Evolutionary conservation across 2,113 vertebrate species (phyloP), one percentile per base, ranked within the genome.

Genomic region (Phocoena phocoena): DNA sequence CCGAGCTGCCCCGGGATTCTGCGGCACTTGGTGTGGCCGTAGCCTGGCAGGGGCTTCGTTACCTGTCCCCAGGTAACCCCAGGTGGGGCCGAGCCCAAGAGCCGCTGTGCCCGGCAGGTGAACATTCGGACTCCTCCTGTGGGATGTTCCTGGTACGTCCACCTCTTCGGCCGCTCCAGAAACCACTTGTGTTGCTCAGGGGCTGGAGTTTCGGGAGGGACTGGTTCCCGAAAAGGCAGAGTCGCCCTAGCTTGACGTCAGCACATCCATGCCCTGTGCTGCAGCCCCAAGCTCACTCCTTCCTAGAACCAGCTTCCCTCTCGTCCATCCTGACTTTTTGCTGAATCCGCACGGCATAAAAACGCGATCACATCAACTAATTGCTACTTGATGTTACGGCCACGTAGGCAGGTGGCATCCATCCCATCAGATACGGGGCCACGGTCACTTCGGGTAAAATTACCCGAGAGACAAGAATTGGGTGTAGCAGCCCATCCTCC

Each of bases 261-360:
- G 12, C 28, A 21, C 7, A 1, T 58, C 55, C 55, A 21, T 1
- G 47, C 21, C 5, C 65, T 5, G 2, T 1, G 1, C 41, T 10
- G 6, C 11, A 13, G 36, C 5, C 25, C 28, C 6, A 1, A 6
- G 70, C 20, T 4, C 2, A 7, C 20, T 18, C 73, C 31, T 65
- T n/a, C 58, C 26, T 2, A 23, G 44, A 31, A 15, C 71, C 3
- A 1, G 0, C 11, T 15, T 83, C 28, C n/a, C 25, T 25, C 13
- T 15, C 0, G 6, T 44, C n/a, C 15, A 12, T 25, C 68, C 53
- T 36, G 8, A 41, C 20, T 17, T 25, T 26, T 7, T 8, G 68
- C 94, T 84, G 44, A 80, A n/a, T 73, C 96, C 31, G 92, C 88
- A 33, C 55, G 15, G 71, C 63, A 31, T 67, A 17, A 81, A 87